Evolutionary conservation across 2,113 vertebrate species (phyloP).

Genomic region (Pterophyllum scalare): DNA sequence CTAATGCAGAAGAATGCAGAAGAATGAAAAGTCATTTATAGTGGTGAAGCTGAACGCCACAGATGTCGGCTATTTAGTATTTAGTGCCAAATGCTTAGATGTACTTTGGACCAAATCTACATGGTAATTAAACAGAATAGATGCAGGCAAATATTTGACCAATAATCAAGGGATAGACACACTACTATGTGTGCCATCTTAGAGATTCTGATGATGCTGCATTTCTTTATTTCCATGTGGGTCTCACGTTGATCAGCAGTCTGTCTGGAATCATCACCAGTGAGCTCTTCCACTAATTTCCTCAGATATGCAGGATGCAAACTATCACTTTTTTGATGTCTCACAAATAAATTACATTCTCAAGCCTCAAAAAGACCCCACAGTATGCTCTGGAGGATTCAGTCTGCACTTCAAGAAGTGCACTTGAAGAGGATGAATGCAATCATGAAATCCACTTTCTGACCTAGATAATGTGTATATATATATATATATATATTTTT

Average conservation of each 20-base stretch:
- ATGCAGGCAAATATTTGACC: neutral
- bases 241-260: neutral
- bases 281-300: neutral
- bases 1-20: neutral
- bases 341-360: slow-evolving; percentile 25
- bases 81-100: neutral
- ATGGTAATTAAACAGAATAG: neutral
- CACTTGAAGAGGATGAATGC: neutral
- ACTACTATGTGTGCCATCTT: neutral
- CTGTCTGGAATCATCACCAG: slow-evolving; percentile 2
- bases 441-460: neutral
- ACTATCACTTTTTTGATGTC: neutral
- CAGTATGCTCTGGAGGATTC: neutral
- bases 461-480: neutral
- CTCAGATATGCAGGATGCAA: neutral
- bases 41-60: neutral
- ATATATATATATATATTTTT: no score
- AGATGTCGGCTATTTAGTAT: neutral
- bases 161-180: neutral
- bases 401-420: neutral
- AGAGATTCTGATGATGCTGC: neutral
- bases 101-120: neutral
- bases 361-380: neutral
- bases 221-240: neutral
- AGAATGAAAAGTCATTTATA: neutral